Evolutionary conservation across 1,140 invertebrate species (phyloP), one percentile per base, ranked within the genome.

Genomic region (Latrodectus geometricus): DNA sequence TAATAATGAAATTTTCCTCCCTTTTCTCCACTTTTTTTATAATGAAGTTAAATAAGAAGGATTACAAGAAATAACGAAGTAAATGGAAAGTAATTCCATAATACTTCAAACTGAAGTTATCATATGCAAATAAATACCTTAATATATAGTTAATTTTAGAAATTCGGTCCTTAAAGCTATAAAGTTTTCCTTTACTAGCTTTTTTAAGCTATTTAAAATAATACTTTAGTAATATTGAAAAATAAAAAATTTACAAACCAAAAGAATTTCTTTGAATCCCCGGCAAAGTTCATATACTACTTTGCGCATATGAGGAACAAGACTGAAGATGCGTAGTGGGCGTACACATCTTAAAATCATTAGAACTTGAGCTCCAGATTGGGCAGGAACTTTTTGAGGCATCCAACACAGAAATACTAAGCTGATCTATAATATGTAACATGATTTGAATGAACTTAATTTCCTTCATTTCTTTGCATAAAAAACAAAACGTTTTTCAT

Each of bases 281-380:
- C 97, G 93, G 90, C 98, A 99, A 50, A 99, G 92, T 91, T 99
- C 99, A 91, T 97, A 99, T 48, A 99, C 98, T 35, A 99, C 99
- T 93, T 99, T 98, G 88, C 98, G 93, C 97, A 99, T 99, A 90
- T 99, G 98, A 81, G 99, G 99, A 17, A 99, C 98, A 54, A 99
- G 92, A 17, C 97, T 98, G 91, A 99, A 99, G 88, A 99, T 99
- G 87, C 99, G 91, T 54, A 99, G 92, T 5, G 99, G 99, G 17
- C 99, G 93, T 54, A 99, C 94, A 92, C 98, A 99, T 49, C 99
- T 94, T 86, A 99, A 92, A 83, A 99, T 97, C 96, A 99, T 98
- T 17, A 99, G 91, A 66, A 99, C 92, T 91, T 99, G 98, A 17
- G 97, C 97, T 11, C 94, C 93, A 17, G 97, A 99, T 91, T 97